Conservation (phyloP, 2,797 vertebrate genomes). For the Antennarius maculatus region DNA sequence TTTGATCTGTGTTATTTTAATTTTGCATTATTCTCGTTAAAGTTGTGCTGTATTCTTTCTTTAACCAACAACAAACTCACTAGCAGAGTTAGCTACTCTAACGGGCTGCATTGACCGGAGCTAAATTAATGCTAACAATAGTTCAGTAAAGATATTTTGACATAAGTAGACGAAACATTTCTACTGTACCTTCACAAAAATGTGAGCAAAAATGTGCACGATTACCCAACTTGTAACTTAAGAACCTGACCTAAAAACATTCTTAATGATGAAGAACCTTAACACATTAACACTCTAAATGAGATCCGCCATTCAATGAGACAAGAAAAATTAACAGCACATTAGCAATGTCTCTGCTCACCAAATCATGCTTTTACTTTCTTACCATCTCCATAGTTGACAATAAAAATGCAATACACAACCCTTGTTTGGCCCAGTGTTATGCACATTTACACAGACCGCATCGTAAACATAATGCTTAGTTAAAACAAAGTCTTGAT, state of each 20-base stretch:
- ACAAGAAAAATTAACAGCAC: no score
- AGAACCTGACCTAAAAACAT: no score
- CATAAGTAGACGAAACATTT: background rate
- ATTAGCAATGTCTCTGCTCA: background rate
- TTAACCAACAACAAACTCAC: no score
- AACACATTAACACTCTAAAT: no score
- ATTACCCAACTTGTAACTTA: no score
- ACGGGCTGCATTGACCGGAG: background rate
- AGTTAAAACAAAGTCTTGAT: background rate
- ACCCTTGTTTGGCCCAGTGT: conserved; percentile 2
- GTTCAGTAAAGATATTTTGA: background rate
- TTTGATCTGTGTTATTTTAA: no score
- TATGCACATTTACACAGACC: conserved; percentile 2
- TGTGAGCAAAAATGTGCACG: conserved; percentile 13
- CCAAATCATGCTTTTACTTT: conserved; percentile 8
- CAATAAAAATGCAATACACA: background rate
- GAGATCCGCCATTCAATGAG: no score
- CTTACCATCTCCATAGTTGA: conserved; percentile 8
- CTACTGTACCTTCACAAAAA: conserved; percentile 7
- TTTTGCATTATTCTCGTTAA: no score
- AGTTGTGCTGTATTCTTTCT: no score
- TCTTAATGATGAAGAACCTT: no score
- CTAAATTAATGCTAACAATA: background rate
- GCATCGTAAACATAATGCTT: background rate
- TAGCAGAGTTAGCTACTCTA: background rate